These are phyloP conservation scores for Diachasma alloeum DNA, from an alignment of 1,140 invertebrate genomes.

Conservation along the genomic window DNA sequence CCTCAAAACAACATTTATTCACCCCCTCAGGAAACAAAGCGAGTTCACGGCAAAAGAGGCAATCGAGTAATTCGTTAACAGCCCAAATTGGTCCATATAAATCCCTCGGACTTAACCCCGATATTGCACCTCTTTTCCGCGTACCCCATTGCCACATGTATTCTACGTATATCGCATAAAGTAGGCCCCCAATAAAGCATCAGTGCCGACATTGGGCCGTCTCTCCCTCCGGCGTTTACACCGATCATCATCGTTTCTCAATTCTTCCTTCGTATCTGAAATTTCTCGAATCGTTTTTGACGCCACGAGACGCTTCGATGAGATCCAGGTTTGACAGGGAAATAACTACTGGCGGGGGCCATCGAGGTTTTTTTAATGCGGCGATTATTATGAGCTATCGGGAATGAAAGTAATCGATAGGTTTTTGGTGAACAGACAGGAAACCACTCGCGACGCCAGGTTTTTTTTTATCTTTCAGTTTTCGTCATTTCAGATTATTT, in stretches of 20 bases:
- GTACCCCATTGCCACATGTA: neutral
- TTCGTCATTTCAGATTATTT: neutral
- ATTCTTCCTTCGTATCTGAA: neutral
- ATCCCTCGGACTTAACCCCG: slow-evolving; percentile 7
- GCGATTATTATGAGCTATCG: slow-evolving; percentile 11
- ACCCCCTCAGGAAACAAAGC: neutral
- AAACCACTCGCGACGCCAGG: neutral
- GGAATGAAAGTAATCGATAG: neutral
- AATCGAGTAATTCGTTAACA: slow-evolving; percentile 48
- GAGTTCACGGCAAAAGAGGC: slow-evolving; percentile 31
- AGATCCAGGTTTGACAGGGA: slow-evolving; percentile 34
- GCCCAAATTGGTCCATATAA: slow-evolving; percentile 52
- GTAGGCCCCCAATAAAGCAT: slow-evolving; percentile 42
- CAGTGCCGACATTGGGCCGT: slow-evolving; percentile 26
- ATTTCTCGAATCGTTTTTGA: slow-evolving; percentile 2
- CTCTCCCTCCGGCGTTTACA: slow-evolving; percentile 6
- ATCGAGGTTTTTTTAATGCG: neutral
- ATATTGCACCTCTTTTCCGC: slow-evolving; percentile 2
- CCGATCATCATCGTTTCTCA: slow-evolving; percentile 10
- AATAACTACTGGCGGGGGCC: slow-evolving; percentile 36
- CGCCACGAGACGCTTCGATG: slow-evolving; percentile 7
- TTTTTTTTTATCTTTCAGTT: neutral
- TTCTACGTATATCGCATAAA: neutral
- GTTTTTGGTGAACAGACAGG: neutral
- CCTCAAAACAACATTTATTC: neutral